Base-by-base conservation (phyloP, 2,888 invertebrate genomes). In the Pantelozetes paolii region DNA sequence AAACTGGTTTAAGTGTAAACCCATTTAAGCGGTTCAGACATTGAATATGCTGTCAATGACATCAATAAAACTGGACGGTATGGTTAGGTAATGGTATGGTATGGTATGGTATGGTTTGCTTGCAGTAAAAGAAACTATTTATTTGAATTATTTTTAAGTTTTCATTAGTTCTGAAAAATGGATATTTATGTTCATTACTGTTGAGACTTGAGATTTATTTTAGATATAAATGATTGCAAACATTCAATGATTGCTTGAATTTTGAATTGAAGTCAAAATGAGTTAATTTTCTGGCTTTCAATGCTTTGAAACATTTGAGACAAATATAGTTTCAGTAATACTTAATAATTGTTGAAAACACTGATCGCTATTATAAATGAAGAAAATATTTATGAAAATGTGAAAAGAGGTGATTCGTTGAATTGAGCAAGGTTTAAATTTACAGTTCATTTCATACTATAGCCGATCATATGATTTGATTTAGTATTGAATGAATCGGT, bases 61-160 rank as follows among this genome's bases (percentile, higher is more conserved):
- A 54, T 54, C 54, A 54, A 54, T 54, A 54, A 50, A 54, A 54
- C 54, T 54, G 54, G 54, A 54, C 54, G 50, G 50, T 50, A 50
- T 50, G 50, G 23, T 11, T n/a, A n/a, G n/a, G n/a, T n/a, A n/a
- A 54, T 26, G 54, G 54, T 54, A 45, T 45, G 45, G 45, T 6
- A 13, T 45, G 36, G 23, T 11, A 54, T 26, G 54, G 54, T 54
- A 45, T 45, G 45, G 45, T 6, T 15, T 45, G 36, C 11, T 36
- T 36, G 36, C 36, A 36, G 36, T 8, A 36, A 8, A 8, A 11
- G 36, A 11, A 11, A 45, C 15, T 11, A 45, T 45, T 45, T 45
- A 45, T 45, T 45, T 15, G 11, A 2, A 45, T 45, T 45, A 45
- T 45, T 45, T 2, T 45, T 45, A 11, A 11, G 45, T 15, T 11